phyloP scores from a whole-genome alignment of 2,113 vertebrate genomes.

The Cynoglossus semilaevis region DNA sequence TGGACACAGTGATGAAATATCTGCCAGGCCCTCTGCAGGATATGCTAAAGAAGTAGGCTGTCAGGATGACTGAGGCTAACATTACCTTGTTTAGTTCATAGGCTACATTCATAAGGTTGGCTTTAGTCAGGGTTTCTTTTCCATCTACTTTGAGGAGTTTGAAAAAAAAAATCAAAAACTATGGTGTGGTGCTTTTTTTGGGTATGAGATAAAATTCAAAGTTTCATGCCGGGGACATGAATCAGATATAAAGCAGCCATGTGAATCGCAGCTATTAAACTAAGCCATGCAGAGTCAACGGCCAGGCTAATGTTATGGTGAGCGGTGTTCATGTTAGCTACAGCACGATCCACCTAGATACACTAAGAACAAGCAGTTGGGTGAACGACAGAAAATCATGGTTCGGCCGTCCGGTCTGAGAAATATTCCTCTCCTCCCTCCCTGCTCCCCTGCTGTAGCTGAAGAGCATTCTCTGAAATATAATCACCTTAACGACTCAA shows the following conservation, averaged over 20 bases:
- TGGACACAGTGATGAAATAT: slow-evolving; percentile 98
- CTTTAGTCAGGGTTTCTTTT: slow-evolving; percentile 20
- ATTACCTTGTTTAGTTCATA: slow-evolving; percentile 39
- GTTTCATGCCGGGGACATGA: slow-evolving; percentile 20
- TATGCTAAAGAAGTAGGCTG: slow-evolving; percentile 96
- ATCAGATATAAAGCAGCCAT: slow-evolving; percentile 32
- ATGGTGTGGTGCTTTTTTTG: neutral
- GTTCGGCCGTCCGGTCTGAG: slow-evolving; percentile 49
- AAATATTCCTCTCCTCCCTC: slow-evolving; percentile 51
- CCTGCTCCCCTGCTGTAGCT: slow-evolving; percentile 29
- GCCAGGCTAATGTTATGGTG: slow-evolving; percentile 35
- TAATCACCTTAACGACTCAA: slow-evolving; percentile 40
- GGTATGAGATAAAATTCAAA: neutral
- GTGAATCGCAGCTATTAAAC: slow-evolving; percentile 37
- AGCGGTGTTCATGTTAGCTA: slow-evolving; percentile 25
- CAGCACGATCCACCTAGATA: slow-evolving; percentile 12
- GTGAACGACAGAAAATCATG: slow-evolving; percentile 35
- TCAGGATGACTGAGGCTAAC: slow-evolving; percentile 33
- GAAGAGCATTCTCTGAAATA: slow-evolving; percentile 47
- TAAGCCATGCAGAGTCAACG: slow-evolving; percentile 21
- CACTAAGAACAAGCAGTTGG: slow-evolving; percentile 42
- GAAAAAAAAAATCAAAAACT: slow-evolving; percentile 6
- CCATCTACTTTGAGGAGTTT: neutral
- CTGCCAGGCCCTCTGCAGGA: slow-evolving; percentile 96
- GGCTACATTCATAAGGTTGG: slow-evolving; percentile 53